phyloP scores from a whole-genome alignment of 2,797 vertebrate genomes.

The Diceros bicornis region DNA sequence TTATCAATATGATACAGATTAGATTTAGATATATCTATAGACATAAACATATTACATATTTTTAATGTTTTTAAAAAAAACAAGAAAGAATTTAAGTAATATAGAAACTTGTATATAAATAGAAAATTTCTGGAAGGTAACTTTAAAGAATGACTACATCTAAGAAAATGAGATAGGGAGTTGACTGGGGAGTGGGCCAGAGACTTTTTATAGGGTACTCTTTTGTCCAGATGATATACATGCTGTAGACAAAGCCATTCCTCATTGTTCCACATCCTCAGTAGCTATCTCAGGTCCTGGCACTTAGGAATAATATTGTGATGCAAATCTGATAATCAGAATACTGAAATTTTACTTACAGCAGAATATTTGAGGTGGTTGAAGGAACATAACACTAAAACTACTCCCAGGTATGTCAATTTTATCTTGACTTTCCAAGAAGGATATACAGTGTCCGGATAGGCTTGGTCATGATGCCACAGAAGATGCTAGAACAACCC shows the following conservation, averaged over 20 bases:
- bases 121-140: conserved; percentile 38
- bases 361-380: conserved; percentile 10
- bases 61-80: not conserved
- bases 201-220: conserved; percentile 1
- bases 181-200: not conserved
- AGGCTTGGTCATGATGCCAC: conserved; percentile 92
- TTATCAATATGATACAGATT: not conserved
- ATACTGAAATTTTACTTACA: conserved; percentile 37
- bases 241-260: not conserved
- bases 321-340: conserved; percentile 25
- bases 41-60: not conserved
- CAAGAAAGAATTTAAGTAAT: not conserved
- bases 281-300: not conserved
- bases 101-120: conserved; percentile 3
- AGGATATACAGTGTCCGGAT: conserved; percentile 92
- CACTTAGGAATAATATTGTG: not conserved
- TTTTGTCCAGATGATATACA: conserved; percentile 7
- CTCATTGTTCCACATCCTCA: not conserved
- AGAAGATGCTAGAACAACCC: conserved; percentile 93
- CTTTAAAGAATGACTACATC: not conserved
- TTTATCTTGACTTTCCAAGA: conserved; percentile 89
- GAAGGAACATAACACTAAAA: conserved; percentile 34
- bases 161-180: conserved; percentile 12
- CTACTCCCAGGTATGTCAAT: not conserved
- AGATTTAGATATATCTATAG: conserved; percentile 8